Conservation (phyloP, 2,113 vertebrate species). For the Sisor rabdophorus region DNA sequence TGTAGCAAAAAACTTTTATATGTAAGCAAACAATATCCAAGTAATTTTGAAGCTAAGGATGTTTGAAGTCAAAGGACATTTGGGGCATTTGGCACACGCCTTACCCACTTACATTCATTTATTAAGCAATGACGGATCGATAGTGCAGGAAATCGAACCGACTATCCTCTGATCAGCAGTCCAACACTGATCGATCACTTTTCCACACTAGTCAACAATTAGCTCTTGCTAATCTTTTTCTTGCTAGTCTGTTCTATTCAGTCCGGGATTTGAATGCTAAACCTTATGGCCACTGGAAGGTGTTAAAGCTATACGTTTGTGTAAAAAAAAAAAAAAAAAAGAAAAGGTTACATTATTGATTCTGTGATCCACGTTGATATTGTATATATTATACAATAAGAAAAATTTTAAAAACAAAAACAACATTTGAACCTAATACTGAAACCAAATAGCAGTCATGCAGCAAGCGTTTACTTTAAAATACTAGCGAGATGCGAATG, state of each 20-base stretch:
- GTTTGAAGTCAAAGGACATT: no score
- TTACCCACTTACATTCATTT: no score
- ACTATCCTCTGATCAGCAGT: no score
- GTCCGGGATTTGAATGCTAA: neutral
- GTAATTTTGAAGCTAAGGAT: no score
- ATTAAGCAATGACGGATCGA: no score
- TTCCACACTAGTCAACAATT: no score
- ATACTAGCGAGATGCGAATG: neutral
- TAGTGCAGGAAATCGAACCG: no score
- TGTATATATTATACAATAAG: neutral
- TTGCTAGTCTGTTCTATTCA: no score
- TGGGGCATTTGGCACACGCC: neutral
- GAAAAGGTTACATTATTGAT: neutral
- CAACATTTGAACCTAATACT: conserved; percentile 3
- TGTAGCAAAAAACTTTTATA: no score
- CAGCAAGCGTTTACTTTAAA: conserved; percentile 14
- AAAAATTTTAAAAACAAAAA: conserved; percentile 6
- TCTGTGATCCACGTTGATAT: neutral
- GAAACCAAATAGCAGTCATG: neutral
- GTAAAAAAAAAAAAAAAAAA: neutral
- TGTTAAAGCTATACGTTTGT: neutral
- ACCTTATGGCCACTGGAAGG: neutral
- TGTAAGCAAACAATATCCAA: no score
- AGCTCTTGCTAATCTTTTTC: neutral
- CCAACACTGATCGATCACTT: no score